phyloP scores from a whole-genome alignment of 1,140 invertebrate genomes.

The Apocrypta bakeri region DNA sequence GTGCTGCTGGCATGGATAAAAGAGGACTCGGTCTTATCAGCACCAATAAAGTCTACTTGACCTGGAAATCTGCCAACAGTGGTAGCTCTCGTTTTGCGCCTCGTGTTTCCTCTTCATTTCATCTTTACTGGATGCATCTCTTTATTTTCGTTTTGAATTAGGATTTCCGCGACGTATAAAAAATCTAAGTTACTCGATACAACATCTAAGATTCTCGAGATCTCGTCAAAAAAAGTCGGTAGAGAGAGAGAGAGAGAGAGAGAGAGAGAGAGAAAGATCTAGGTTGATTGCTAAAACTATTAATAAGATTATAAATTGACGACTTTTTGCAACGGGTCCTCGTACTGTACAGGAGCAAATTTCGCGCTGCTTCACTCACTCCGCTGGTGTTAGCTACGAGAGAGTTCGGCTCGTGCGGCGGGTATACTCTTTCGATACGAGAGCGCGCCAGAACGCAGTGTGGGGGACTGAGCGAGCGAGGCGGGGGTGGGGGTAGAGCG shows the following conservation, averaged over 20 bases:
- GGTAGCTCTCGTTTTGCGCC: background rate
- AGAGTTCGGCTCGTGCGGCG: too few species aligned
- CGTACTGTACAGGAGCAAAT: background rate
- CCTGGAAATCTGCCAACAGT: conserved; percentile 49
- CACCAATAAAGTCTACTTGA: conserved; percentile 51
- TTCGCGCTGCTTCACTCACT: background rate
- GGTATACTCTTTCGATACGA: background rate
- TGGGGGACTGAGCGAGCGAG: background rate
- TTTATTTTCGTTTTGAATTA: background rate
- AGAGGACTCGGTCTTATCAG: conserved; percentile 38
- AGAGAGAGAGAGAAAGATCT: background rate
- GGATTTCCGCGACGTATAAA: too few species aligned
- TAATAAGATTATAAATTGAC: conserved; percentile 51
- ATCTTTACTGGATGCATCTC: background rate
- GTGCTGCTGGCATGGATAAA: background rate
- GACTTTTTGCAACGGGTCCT: conserved; percentile 14
- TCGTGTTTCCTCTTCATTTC: background rate
- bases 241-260: background rate
- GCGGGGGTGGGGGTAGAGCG: background rate
- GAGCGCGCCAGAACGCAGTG: background rate
- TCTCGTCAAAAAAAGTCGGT: background rate
- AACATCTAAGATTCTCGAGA: too few species aligned
- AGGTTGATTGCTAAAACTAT: conserved; percentile 1
- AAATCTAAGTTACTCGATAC: too few species aligned
- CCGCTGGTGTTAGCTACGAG: background rate